These are phyloP conservation scores for Nesogale talazaci DNA, from an alignment of 2,113 vertebrate species.

Conservation along the genomic window DNA sequence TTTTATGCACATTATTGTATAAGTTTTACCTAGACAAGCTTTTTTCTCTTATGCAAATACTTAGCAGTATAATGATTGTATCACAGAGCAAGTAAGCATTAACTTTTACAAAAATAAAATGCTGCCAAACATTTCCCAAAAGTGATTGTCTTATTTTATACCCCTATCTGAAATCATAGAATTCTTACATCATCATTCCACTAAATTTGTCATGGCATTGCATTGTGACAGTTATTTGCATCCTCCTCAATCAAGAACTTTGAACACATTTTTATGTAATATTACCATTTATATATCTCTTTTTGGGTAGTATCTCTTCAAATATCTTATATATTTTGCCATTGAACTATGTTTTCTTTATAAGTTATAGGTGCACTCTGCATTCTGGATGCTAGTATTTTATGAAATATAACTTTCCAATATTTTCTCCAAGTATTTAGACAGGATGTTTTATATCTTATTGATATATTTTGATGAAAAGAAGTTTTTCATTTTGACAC, in stretches of 20 bases:
- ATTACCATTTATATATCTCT: neutral
- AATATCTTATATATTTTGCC: neutral
- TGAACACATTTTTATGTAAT: neutral
- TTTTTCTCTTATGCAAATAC: neutral
- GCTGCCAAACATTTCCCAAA: neutral
- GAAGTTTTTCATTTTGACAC: constrained; percentile 39
- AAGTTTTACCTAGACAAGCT: neutral
- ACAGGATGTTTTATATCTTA: neutral
- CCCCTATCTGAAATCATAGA: neutral
- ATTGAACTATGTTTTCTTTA: neutral
- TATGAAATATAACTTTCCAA: neutral
- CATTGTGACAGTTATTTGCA: neutral
- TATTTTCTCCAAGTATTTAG: neutral
- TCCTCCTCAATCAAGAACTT: neutral
- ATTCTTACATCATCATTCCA: neutral
- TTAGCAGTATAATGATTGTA: neutral
- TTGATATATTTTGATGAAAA: neutral
- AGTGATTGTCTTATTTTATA: neutral
- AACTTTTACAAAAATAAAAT: neutral
- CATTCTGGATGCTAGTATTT: neutral
- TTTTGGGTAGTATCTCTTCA: neutral
- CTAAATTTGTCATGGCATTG: neutral
- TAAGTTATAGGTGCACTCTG: neutral
- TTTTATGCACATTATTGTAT: neutral
- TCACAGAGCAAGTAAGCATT: neutral